Evolutionary conservation across 2,888 invertebrate species (phyloP).

Genomic region (Cataglyphis cursor): DNA sequence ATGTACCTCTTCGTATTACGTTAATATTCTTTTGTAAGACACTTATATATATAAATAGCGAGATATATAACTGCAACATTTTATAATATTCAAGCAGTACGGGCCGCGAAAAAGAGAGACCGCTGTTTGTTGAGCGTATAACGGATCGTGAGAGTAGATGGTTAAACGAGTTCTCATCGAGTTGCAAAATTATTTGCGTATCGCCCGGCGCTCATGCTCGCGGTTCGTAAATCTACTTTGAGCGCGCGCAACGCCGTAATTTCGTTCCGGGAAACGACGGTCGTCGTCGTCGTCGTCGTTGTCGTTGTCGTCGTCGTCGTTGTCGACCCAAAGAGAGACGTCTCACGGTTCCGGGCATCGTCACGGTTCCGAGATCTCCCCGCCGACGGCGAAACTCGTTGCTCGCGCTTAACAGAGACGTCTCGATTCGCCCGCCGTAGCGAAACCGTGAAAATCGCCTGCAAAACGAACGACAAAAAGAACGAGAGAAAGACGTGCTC

Average conservation of each 20-base stretch:
- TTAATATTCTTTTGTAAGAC: conserved; percentile 37
- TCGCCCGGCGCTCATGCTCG: conserved; percentile 73
- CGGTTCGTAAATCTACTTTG: conserved; percentile 73
- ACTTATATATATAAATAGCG: conserved; percentile 30
- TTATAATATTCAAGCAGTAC: conserved; percentile 1
- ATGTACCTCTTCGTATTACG: conserved; percentile 37
- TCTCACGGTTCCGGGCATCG: conserved; percentile 58
- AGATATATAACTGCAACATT: background rate
- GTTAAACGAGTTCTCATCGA: conserved; percentile 64
- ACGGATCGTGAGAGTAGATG: conserved; percentile 4
- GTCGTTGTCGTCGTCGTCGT: background rate
- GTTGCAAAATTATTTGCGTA: conserved; percentile 71
- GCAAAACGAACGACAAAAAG: conserved; percentile 49
- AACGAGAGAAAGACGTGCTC: conserved; percentile 30
- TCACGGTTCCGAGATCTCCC: conserved; percentile 57
- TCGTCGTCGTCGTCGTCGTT: conserved; percentile 29
- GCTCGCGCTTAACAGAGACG: conserved; percentile 70
- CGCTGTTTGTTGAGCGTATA: conserved; percentile 19
- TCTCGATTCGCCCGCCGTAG: conserved; percentile 63
- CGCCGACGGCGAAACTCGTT: conserved; percentile 45
- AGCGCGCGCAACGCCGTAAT: conserved; percentile 69
- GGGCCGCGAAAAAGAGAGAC: background rate
- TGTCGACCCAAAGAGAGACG: conserved; percentile 68
- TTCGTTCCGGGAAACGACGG: conserved; percentile 68
- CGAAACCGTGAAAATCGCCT: conserved; percentile 70